These are phyloP conservation scores for Aphis gossypii DNA, from an alignment of 1,140 invertebrate species.

Conservation along the genomic window DNA sequence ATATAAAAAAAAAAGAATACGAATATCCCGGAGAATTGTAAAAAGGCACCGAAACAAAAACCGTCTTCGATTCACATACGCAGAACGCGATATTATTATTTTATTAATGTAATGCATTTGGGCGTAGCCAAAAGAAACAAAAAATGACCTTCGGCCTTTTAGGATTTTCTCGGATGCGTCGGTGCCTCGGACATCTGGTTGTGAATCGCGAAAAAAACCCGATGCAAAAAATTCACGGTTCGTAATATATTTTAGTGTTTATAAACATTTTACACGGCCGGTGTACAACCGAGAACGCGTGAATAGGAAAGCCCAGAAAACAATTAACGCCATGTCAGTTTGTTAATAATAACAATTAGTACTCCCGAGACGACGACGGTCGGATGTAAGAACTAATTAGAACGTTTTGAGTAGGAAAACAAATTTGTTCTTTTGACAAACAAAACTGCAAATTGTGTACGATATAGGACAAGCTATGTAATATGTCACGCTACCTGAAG, in stretches of 20 bases:
- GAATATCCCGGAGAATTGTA: not conserved
- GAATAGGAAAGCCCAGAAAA: not conserved
- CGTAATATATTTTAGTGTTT: not conserved
- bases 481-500: not conserved
- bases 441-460: slow-evolving; percentile 7
- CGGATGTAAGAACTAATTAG: slow-evolving; percentile 29
- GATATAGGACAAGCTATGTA: not conserved
- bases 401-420: slow-evolving; percentile 4
- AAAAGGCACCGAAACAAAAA: slow-evolving; percentile 32
- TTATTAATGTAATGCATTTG: slow-evolving; percentile 25
- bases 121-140: not conserved
- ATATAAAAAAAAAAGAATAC: slow-evolving; percentile 9
- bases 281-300: not conserved
- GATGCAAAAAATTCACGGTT: not conserved
- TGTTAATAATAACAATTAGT: slow-evolving; percentile 36
- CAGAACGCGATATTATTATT: not conserved
- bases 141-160: slow-evolving; percentile 8
- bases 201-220: not conserved
- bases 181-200: not conserved
- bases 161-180: not conserved
- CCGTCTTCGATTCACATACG: not conserved
- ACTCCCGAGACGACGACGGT: not conserved
- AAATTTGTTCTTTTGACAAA: slow-evolving; percentile 17
- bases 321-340: slow-evolving; percentile 27
- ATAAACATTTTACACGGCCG: slow-evolving; percentile 44